Percentiles rank a stretch among this genome's conserved stretches.
phyloP scores from a whole-genome alignment of 2,888 invertebrate species.

The Amblyjoppa fuscipennis region DNA sequence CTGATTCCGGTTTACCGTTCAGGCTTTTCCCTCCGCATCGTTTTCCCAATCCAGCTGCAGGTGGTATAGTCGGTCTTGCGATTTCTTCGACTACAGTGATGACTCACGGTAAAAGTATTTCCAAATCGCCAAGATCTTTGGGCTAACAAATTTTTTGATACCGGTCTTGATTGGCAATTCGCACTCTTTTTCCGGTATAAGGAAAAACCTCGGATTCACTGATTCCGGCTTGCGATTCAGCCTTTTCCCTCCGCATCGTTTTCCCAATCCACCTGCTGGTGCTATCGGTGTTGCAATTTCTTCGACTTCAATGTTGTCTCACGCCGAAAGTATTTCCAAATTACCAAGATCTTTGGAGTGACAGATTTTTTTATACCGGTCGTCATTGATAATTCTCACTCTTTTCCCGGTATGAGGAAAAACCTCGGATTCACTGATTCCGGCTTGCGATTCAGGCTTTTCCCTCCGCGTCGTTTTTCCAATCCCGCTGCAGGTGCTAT shows the following conservation, averaged over 20 bases:
- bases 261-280: background rate
- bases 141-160: too few species aligned
- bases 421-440: too few species aligned
- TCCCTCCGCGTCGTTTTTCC: background rate
- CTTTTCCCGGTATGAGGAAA: background rate
- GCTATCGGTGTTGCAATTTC: constrained; percentile 36
- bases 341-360: too few species aligned
- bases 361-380: too few species aligned
- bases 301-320: constrained; percentile 44
- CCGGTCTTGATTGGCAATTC: background rate
- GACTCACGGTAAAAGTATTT: too few species aligned
- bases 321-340: constrained; percentile 77
- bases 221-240: too few species aligned
- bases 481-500: background rate
- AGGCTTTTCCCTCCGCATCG: too few species aligned
- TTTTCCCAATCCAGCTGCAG: background rate
- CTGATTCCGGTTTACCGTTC: too few species aligned
- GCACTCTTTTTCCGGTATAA: background rate
- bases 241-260: background rate
- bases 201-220: too few species aligned
- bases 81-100: background rate
- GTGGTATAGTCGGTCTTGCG: constrained; percentile 26
- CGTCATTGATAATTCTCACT: background rate
- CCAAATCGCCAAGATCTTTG: too few species aligned
- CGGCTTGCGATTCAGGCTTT: too few species aligned